Percentiles rank a stretch among this genome's conserved stretches.
phyloP scores from a whole-genome alignment of 2,888 invertebrate species.

The Dynastes tityus region DNA sequence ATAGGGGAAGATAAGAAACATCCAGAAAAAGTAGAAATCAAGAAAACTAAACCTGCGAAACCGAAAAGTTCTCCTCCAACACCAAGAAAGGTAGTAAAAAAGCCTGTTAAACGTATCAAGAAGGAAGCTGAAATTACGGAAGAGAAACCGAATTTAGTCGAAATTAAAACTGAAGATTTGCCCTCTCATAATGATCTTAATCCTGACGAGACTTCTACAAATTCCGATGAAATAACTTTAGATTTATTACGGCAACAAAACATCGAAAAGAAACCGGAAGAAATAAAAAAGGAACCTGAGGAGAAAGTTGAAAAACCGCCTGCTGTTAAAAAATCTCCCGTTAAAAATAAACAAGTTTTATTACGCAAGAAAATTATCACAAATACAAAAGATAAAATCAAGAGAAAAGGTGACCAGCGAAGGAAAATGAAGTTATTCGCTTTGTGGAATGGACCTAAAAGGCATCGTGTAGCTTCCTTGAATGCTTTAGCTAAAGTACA shows the following conservation, averaged over 20 bases:
- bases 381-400: conserved; percentile 51
- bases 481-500: conserved; percentile 93
- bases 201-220: conserved; percentile 51
- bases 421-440: conserved; percentile 76
- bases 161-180: conserved; percentile 47
- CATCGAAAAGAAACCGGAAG: conserved; percentile 46
- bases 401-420: conserved; percentile 59
- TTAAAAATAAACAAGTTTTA: conserved; percentile 13
- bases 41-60: conserved; percentile 50
- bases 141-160: conserved; percentile 22
- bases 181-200: neutral
- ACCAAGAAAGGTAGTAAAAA: neutral
- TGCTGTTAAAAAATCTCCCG: neutral
- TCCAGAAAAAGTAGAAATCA: conserved; percentile 31
- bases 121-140: conserved; percentile 32
- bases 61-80: conserved; percentile 8
- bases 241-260: conserved; percentile 52
- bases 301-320: conserved; percentile 24
- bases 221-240: conserved; percentile 53
- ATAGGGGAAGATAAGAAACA: neutral
- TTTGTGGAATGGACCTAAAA: conserved; percentile 85
- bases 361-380: conserved; percentile 50
- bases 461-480: conserved; percentile 89
- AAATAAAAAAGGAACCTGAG: conserved; percentile 39
- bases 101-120: conserved; percentile 30